These are phyloP conservation scores for Morus bassanus DNA, from an alignment of 2,797 vertebrate species.

Conservation along the genomic window DNA sequence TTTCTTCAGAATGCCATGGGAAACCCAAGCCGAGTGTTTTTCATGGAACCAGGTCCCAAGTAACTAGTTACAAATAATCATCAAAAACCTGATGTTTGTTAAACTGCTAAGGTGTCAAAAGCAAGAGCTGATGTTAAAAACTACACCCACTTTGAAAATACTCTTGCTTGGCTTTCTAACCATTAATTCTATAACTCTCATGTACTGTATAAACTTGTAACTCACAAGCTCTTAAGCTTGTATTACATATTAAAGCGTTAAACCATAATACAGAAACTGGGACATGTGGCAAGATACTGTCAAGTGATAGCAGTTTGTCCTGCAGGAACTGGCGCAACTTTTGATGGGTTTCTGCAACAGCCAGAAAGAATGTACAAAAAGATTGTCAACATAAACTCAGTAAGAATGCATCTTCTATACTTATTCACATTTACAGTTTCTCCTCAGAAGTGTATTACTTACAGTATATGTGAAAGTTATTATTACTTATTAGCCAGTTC, in stretches of 20 bases:
- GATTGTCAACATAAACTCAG: neutral
- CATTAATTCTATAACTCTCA: neutral
- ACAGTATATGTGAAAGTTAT: neutral
- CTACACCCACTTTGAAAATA: neutral
- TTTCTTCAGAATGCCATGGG: neutral
- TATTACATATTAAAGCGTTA: neutral
- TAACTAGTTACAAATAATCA: neutral
- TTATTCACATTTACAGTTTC: neutral
- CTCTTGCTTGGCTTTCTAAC: neutral
- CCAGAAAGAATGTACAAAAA: neutral
- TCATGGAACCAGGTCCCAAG: neutral
- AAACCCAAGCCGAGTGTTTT: neutral
- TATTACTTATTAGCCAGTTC: neutral
- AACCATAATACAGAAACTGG: neutral
- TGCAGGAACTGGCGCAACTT: slow-evolving; percentile 37
- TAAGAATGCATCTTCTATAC: neutral
- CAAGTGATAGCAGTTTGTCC: neutral
- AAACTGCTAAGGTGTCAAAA: neutral
- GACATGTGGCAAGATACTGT: neutral
- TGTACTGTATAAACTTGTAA: neutral
- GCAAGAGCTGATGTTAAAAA: neutral
- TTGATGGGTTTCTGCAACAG: neutral
- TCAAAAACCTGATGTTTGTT: neutral
- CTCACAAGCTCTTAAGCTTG: neutral
- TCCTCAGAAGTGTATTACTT: neutral